Evolutionary conservation across 2,888 invertebrate genomes (phyloP), one percentile per base, ranked within the genome.

Genomic region (Oscheius myriophilus): DNA sequence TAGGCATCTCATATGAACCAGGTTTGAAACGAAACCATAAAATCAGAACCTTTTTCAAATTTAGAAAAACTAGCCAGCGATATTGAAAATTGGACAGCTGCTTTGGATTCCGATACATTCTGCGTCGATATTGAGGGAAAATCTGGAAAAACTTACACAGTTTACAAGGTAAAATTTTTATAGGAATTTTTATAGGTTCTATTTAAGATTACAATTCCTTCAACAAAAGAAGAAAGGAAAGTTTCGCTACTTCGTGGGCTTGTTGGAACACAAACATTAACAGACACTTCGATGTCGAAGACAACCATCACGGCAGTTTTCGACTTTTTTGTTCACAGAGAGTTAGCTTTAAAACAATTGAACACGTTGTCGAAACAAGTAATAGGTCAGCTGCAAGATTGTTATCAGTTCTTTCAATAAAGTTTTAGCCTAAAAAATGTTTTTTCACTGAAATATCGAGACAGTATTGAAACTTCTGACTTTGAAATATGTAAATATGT

Each of bases 301-400:
- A n/a, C 52, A 9, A 42, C 39, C 2, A 12, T 63, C 2, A 63
- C 43, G 9, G 63, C 42, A 18, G 53, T 63, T 33, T 63, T 63
- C 14, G 53, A 63, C 18, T 23, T 21, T 25, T 63, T 49, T 25
- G 63, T 63, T 41, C 52, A 63, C 23, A 63, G 52, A n/a, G 52
- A 63, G 14, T 52, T 63, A 23, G 63, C 63, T n/a, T 52, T 39
- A 16, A 63, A 53, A n/a, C 63, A 63, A 42, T 52, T 63, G 33
- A 33, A 3, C 9, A 33, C 33, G 3, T 33, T 33, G 33, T 33
- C 33, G 9, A 33, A 33, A 9, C 3, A 33, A 6, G 33, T 33
- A 33, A 6, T 33, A 33, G 33, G 33, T 3, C 33, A 33, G 33
- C 33, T 33, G 9, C 33, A 33, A 9, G 33, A 33, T 3, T 33